These are phyloP conservation scores for Acanthosepion pharaonis DNA, from an alignment of 2,888 invertebrate species.

Conservation along the genomic window DNA sequence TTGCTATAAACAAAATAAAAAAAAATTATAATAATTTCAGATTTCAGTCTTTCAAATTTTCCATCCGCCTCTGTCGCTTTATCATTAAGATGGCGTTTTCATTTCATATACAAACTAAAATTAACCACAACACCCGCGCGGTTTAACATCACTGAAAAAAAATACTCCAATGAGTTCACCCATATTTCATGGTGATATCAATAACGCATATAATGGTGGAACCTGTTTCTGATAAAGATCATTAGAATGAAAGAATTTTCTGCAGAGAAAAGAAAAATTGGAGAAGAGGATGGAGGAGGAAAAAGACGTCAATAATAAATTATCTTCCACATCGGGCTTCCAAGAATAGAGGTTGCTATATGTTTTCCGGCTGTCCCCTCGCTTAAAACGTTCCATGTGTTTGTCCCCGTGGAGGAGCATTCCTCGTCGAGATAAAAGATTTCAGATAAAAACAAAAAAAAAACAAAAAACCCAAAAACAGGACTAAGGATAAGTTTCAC, in stretches of 20 bases:
- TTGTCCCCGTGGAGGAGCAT: neutral
- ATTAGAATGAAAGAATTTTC: neutral
- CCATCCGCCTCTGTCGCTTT: neutral
- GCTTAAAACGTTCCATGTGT: neutral
- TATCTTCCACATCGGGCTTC: slow-evolving; percentile 17
- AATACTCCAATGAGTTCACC: neutral
- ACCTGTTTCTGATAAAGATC: neutral
- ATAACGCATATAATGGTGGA: neutral
- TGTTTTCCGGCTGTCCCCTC: neutral
- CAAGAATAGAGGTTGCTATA: neutral
- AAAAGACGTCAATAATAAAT: neutral
- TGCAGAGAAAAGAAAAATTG: neutral
- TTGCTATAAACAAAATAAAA: too few relatives aligned
- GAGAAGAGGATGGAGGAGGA: neutral
- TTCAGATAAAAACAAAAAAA: neutral
- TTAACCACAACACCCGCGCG: neutral
- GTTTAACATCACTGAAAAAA: neutral
- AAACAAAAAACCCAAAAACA: neutral
- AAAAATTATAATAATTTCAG: too few relatives aligned
- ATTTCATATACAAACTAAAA: slow-evolving; percentile 33
- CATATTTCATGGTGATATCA: slow-evolving; percentile 21
- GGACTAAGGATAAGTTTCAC: neutral
- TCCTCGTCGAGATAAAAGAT: slow-evolving; percentile 33
- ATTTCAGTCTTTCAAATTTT: too few relatives aligned
- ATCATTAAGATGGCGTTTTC: neutral